These are phyloP conservation scores for Danio aesculapii DNA, from an alignment of 2,797 vertebrate species.

Conservation along the genomic window DNA sequence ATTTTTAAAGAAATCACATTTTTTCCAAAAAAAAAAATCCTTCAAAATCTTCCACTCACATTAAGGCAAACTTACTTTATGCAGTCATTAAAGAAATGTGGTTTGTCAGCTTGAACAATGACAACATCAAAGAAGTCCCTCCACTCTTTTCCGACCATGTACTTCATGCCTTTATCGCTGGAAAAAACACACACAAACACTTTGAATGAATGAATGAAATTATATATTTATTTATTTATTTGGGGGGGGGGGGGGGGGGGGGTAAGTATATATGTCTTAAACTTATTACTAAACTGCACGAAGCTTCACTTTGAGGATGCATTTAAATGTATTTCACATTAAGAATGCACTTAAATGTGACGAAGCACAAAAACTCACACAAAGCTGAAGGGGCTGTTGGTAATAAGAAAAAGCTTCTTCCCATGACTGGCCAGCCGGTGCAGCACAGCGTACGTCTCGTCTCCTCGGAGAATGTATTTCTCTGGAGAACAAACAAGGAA, in stretches of 20 bases:
- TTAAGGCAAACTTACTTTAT: conserved; percentile 80
- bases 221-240: neutral
- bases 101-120: conserved; percentile 89
- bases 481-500: conserved; percentile 66
- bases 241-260: too few species aligned
- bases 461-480: conserved; percentile 83
- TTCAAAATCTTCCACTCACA: neutral
- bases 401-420: conserved; percentile 88
- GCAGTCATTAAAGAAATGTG: conserved; percentile 89
- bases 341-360: neutral
- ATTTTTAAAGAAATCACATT: too few species aligned
- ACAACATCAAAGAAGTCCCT: conserved; percentile 87
- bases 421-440: conserved; percentile 77
- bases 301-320: neutral
- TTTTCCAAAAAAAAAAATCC: too few species aligned
- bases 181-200: neutral
- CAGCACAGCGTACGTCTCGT: conserved; percentile 84
- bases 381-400: conserved; percentile 88
- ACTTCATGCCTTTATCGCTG: conserved; percentile 88
- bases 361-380: conserved; percentile 77
- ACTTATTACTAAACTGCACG: too few species aligned
- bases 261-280: too few species aligned
- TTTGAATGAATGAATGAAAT: neutral
- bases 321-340: neutral
- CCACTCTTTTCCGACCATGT: conserved; percentile 89